Evolutionary conservation across 2,113 vertebrate genomes (phyloP), one percentile per base, ranked within the genome.

Genomic region (Cebidichthys violaceus): DNA sequence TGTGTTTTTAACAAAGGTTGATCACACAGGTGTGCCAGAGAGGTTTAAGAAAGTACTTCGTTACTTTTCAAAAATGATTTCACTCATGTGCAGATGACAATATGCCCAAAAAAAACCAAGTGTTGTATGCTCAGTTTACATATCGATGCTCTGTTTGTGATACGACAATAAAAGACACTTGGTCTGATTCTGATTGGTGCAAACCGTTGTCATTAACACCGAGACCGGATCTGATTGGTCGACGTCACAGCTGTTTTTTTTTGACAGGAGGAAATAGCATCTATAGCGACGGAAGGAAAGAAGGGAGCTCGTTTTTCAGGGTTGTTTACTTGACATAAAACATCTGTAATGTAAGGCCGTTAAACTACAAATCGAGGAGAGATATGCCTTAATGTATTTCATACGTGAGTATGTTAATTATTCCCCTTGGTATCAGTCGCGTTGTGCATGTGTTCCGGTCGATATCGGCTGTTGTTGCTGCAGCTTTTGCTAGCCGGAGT

Each of bases 361-460:
- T 18, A 1, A 45, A 8, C 18, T 37, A 13, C 9, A 10, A 5
- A 0, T 4, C 1, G 37, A 55, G 39, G 64, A 85, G 73, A 64
- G 88, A 91, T 47, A 93, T 92, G 93, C 9, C 83, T 93, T 93
- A 88, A 95, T 94, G 88, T 89, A 88, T 92, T 92, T 88, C 73
- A 93, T 91, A 82, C 90, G 93, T 94, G 83, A 94, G 94, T 93
- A 81, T 52, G 1, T 65, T 0, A 11, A 15, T 54, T 37, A 1
- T 27, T 8, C 61, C 31, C 0, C 45, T 70, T 79, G 14, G 45
- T 67, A 1, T 43, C 29, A 22, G 10, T 14, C 3, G 10, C 5
- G 0, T 0, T 17, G 0, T 11, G 4, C 10, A 0, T 81, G 59
- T 50, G 84, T 84, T 55, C 9, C 17, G 5, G n/a, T 52, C 5